Evolutionary conservation across 2,797 vertebrate genomes (phyloP), one percentile per base, ranked within the genome.

Genomic region (Falco biarmicus): DNA sequence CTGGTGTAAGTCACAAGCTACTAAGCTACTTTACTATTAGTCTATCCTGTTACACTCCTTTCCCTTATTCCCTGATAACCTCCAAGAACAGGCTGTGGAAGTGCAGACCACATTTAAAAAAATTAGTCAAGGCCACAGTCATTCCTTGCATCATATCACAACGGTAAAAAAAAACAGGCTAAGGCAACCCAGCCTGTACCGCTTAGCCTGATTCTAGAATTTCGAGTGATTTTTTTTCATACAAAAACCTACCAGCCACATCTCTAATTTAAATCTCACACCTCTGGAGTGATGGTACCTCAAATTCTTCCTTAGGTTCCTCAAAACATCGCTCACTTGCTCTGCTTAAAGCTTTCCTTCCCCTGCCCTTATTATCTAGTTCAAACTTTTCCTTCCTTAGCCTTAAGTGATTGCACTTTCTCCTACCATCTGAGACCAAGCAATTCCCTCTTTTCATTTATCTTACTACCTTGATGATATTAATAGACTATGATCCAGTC

Each of bases 371-470:
- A 92, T 83, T 96, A 95, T 92, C 94, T 97, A 94, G 96, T 95
- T 97, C 94, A 96, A 93, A 95, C 84, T 95, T 93, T 32, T 91
- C 87, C 95, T 96, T 96, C 96, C 95, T 91, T 76, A 92, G 95
- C 90, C 76, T 94, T 89, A 85, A 95, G 93, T 5, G 0, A 86
- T 41, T 88, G 94, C 91, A 89, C 84, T 80, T 87, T 96, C 92
- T 95, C 78, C 87, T 94, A 56, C 82, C 96, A 87, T 39, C 69
- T 93, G 96, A 96, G 96, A 96, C 92, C 85, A 84, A 79, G 73
- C 76, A 97, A 97, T 97, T 97, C 96, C 96, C 96, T 97, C 82
- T 71, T 89, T 93, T 97, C 79, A 97, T 97, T 97, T 97, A 94
- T 82, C 89, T 89, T 81, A 89, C 95, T 97, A 93, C 73, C 93